Conservation (phyloP, 2,888 invertebrate genomes). For the Platerodrilus igneus region DNA sequence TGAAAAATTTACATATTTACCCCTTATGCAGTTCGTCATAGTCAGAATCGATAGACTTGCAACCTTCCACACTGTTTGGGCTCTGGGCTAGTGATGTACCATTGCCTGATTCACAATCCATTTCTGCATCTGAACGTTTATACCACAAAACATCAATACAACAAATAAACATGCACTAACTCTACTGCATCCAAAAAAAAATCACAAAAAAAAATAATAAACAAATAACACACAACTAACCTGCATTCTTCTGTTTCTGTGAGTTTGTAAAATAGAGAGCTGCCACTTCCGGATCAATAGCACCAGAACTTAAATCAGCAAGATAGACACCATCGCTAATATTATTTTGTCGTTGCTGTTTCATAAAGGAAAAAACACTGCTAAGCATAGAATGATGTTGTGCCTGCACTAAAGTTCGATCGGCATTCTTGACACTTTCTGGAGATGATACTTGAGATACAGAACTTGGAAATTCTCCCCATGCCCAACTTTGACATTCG, state of each 20-base stretch:
- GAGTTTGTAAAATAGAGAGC: slow-evolving; percentile 73
- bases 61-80: slow-evolving; percentile 82
- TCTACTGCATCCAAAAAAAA: background rate
- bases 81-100: slow-evolving; percentile 94
- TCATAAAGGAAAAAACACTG: slow-evolving; percentile 92
- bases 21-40: slow-evolving; percentile 65
- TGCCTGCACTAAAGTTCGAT: slow-evolving; percentile 36
- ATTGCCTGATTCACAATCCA: slow-evolving; percentile 94
- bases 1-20: slow-evolving; percentile 37
- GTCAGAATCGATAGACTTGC: slow-evolving; percentile 76
- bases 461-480: slow-evolving; percentile 78
- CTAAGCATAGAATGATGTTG: slow-evolving; percentile 70
- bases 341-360: slow-evolving; percentile 57
- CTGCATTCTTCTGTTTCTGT: slow-evolving; percentile 31
- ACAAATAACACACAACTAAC: slow-evolving; percentile 18
- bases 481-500: slow-evolving; percentile 67
- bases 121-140: slow-evolving; percentile 59
- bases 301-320: slow-evolving; percentile 83
- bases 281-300: slow-evolving; percentile 88
- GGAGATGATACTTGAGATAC: slow-evolving; percentile 37
- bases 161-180: slow-evolving; percentile 10
- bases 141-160: no score
- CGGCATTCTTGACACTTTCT: slow-evolving; percentile 30
- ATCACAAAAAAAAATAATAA: background rate
- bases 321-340: slow-evolving; percentile 79